These are phyloP conservation scores for Plodia interpunctella DNA, from an alignment of 1,140 invertebrate species.

Conservation along the genomic window DNA sequence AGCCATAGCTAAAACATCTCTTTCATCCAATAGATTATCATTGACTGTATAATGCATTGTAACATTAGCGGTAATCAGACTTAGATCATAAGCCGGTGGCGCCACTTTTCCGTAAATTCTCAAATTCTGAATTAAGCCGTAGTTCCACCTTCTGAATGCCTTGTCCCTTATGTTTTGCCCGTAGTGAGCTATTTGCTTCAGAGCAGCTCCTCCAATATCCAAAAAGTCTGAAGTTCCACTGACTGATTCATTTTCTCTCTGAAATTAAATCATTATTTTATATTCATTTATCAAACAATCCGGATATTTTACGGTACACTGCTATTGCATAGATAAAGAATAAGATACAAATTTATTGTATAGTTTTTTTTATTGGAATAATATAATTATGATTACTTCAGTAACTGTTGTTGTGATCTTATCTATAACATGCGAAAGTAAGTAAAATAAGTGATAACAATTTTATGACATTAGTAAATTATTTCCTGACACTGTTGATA, in stretches of 20 bases:
- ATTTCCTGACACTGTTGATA: no score
- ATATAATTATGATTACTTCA: no score
- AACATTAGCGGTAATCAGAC: conserved; percentile 33
- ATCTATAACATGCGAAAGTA: no score
- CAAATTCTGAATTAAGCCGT: conserved; percentile 31
- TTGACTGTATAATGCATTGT: conserved; percentile 56
- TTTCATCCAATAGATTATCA: conserved; percentile 46
- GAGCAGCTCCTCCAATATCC: conserved; percentile 34
- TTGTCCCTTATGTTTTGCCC: conserved; percentile 57
- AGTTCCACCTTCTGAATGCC: conserved; percentile 46
- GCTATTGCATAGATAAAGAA: no score
- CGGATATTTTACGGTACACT: not conserved
- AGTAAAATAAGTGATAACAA: no score
- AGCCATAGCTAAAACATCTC: conserved; percentile 55
- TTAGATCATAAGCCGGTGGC: conserved; percentile 46
- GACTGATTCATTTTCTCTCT: not conserved
- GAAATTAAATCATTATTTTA: no score
- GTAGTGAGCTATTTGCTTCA: conserved; percentile 57
- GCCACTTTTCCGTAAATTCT: conserved; percentile 29
- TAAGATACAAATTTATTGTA: no score
- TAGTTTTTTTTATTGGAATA: no score
- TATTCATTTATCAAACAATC: no score
- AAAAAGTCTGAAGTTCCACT: not conserved
- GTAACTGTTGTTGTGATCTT: no score
- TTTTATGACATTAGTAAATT: no score